Conservation (phyloP, 2,888 invertebrate species). For the Orchesellides sinensis region DNA sequence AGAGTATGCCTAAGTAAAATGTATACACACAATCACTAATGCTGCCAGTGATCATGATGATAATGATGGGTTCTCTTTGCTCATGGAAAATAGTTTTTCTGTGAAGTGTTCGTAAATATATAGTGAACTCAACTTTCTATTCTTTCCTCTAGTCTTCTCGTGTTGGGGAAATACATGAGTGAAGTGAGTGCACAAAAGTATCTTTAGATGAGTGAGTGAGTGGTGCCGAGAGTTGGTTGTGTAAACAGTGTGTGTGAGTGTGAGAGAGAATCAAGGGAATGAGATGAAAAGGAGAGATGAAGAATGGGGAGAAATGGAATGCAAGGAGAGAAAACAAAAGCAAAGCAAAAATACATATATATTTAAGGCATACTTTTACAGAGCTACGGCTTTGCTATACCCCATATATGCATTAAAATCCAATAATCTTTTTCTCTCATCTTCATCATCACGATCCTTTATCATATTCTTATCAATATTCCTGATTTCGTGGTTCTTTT, state of each 20-base stretch:
- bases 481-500: too few relatives aligned
- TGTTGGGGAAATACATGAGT: not conserved
- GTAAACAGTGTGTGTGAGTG: too few relatives aligned
- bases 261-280: not conserved
- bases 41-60: not conserved
- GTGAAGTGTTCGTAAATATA: too few relatives aligned
- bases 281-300: slow-evolving; percentile 23
- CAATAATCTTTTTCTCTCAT: slow-evolving; percentile 33
- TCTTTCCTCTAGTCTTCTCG: not conserved
- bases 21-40: not conserved
- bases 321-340: slow-evolving; percentile 42
- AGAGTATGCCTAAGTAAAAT: not conserved
- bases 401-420: slow-evolving; percentile 5
- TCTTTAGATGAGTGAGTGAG: not conserved
- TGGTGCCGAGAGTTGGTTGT: slow-evolving; percentile 42
- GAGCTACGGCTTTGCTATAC: not conserved
- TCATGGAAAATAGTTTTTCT: not conserved
- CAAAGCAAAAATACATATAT: not conserved
- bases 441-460: slow-evolving; percentile 24
- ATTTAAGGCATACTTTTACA: not conserved
- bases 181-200: not conserved
- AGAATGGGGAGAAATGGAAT: slow-evolving; percentile 23
- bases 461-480: too few relatives aligned
- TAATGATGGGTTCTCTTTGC: too few relatives aligned
- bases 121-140: too few relatives aligned